Percentiles rank a stretch among this genome's conserved stretches.
These are phyloP conservation scores for Fragum fragum DNA, from an alignment of 2,888 invertebrate species.

Conservation along the genomic window DNA sequence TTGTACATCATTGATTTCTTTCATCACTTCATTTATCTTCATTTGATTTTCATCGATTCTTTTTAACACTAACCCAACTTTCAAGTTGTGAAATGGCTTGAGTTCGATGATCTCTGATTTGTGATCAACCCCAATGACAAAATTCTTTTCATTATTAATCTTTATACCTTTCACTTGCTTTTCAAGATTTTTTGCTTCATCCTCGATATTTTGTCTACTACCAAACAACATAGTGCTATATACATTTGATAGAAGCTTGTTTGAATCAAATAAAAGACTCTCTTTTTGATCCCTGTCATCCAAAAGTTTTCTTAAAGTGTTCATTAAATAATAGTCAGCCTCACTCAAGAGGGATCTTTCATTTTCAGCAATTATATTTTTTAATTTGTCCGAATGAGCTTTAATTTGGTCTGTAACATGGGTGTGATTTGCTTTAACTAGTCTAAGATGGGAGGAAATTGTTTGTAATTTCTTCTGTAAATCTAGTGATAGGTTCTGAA, in stretches of 20 bases:
- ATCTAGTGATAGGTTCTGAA: constrained; percentile 1
- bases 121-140: background rate
- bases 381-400: background rate
- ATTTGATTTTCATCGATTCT: background rate
- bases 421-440: background rate
- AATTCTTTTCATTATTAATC: background rate
- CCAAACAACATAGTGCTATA: background rate
- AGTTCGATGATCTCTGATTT: background rate
- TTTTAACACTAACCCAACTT: background rate
- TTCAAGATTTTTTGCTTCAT: background rate
- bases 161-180: background rate
- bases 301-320: background rate
- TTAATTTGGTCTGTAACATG: background rate
- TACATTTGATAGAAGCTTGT: background rate
- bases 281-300: constrained; percentile 8
- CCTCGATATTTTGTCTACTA: background rate
- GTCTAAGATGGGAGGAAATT: background rate
- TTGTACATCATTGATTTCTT: background rate
- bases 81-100: background rate
- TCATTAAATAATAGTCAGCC: background rate
- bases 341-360: constrained; percentile 4
- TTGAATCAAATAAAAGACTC: background rate
- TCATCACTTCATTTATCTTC: background rate
- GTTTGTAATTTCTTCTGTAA: background rate
- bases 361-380: constrained; percentile 22